phyloP scores from a whole-genome alignment of 2,888 invertebrate genomes.

The Rhaphigaster nebulosa region DNA sequence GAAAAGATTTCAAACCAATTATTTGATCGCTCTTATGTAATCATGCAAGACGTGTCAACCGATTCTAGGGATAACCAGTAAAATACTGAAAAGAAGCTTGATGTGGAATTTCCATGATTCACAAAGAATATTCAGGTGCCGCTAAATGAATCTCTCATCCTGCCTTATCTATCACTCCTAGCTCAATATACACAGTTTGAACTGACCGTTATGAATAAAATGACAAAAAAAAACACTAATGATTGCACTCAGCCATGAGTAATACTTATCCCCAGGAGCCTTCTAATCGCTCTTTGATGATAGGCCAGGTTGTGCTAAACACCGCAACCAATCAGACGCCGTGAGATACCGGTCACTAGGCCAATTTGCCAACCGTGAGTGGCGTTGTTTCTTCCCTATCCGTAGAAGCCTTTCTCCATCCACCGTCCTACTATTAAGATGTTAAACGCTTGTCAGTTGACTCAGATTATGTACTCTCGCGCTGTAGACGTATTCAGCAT shows the following conservation, averaged over 20 bases:
- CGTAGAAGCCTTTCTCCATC: not conserved
- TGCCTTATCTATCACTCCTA: no score
- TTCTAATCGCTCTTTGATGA: constrained; percentile 3
- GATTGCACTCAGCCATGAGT: not conserved
- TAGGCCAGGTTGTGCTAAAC: not conserved
- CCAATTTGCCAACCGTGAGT: not conserved
- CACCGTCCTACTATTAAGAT: not conserved
- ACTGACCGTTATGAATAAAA: no score
- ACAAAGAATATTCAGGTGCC: no score
- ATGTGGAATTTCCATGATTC: no score
- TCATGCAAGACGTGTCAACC: no score
- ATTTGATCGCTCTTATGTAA: no score
- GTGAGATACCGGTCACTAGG: constrained; percentile 15
- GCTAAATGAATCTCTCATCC: no score
- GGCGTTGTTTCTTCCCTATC: not conserved
- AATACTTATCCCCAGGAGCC: not conserved
- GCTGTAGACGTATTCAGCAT: no score
- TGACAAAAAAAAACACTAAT: not conserved
- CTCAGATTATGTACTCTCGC: not conserved
- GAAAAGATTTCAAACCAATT: no score
- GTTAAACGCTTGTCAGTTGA: not conserved
- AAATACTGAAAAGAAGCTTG: no score
- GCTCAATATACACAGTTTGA: no score
- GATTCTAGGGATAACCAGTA: no score
- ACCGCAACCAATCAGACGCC: not conserved